Evolutionary conservation across 2,888 invertebrate species (phyloP).

Genomic region (Toxonevra muliebris): DNA sequence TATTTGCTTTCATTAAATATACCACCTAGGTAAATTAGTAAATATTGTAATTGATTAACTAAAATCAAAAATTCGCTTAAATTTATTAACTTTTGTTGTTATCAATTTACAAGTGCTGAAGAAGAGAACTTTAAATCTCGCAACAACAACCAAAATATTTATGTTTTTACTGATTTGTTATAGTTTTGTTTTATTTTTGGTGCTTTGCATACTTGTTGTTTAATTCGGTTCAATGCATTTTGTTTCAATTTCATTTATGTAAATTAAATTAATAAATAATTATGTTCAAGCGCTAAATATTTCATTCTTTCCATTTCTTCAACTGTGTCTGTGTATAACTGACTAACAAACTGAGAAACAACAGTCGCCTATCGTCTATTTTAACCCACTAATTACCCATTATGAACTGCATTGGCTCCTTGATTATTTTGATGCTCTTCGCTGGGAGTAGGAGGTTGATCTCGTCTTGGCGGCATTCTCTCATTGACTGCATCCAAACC

Average conservation of each 20-base stretch:
- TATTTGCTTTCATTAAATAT: not conserved
- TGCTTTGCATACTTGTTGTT: conserved; percentile 19
- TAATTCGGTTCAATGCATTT: not conserved
- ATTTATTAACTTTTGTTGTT: not conserved
- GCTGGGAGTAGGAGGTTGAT: conserved; percentile 80
- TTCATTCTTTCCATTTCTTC: conserved; percentile 15
- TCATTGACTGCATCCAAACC: conserved; percentile 99
- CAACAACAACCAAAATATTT: not conserved
- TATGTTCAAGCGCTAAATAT: conserved; percentile 3
- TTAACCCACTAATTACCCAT: conserved; percentile 49
- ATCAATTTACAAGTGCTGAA: not conserved
- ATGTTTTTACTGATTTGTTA: not conserved
- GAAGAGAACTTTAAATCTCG: not conserved
- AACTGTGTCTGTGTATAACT: no score
- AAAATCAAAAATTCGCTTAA: no score
- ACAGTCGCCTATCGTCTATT: no score
- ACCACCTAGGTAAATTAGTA: not conserved
- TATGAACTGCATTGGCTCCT: conserved; percentile 51
- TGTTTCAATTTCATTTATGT: conserved; percentile 15
- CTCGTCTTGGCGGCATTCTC: conserved; percentile 96
- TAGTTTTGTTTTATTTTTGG: conserved; percentile 8
- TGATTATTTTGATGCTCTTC: conserved; percentile 54
- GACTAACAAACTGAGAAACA: no score
- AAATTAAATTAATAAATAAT: conserved; percentile 22
- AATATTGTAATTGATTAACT: not conserved